Conservation (phyloP, 2,888 invertebrate genomes). For the Harmothoe impar region DNA sequence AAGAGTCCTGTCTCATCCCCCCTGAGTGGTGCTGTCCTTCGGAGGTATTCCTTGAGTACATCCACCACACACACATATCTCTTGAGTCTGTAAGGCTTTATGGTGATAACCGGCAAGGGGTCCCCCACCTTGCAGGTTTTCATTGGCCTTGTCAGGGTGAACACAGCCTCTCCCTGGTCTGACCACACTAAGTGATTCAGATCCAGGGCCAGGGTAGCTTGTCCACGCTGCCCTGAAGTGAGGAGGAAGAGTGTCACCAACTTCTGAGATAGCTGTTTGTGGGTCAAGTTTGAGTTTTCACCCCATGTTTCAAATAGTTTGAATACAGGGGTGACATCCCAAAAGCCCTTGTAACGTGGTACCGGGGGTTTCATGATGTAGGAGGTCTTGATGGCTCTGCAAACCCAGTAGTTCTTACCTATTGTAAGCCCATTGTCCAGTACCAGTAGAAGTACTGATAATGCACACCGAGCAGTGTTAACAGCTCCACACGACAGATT, state of each 20-base stretch:
- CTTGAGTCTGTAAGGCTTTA: background rate
- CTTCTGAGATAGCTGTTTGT: background rate
- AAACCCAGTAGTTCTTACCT: background rate
- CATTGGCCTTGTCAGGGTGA: background rate
- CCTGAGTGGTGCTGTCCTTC: background rate
- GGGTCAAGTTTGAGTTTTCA: background rate
- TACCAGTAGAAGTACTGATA: background rate
- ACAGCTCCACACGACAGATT: background rate
- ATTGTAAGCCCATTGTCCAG: background rate
- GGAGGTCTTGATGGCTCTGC: background rate
- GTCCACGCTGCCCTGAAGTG: background rate
- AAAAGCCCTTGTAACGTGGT: background rate
- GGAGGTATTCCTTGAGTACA: background rate
- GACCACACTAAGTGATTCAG: background rate
- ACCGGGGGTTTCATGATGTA: background rate
- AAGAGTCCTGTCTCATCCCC: background rate
- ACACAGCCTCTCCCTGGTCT: background rate
- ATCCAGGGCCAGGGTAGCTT: background rate
- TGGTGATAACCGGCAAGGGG: background rate
- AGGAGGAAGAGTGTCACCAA: background rate
- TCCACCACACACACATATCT: background rate
- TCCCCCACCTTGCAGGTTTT: background rate
- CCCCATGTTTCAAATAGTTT: background rate
- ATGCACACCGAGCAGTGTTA: background rate
- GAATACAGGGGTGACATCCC: background rate